These are phyloP conservation scores for Reticulitermes lucifugus DNA, from an alignment of 2,888 invertebrate species.

Conservation along the genomic window DNA sequence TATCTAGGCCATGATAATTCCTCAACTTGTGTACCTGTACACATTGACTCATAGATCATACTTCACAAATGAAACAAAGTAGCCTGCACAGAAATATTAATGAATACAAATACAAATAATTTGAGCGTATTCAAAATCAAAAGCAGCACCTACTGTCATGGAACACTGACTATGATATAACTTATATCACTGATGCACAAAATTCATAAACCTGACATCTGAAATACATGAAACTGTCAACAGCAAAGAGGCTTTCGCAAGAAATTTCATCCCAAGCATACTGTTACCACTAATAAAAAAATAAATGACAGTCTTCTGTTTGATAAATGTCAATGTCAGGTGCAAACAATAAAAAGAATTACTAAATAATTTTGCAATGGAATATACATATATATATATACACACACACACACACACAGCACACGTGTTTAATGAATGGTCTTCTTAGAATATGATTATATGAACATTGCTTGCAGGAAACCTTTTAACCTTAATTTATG, in stretches of 20 bases:
- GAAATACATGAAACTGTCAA: neutral
- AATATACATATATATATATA: neutral
- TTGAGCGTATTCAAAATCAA: conserved; percentile 33
- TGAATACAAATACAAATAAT: neutral
- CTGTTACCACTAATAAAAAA: conserved; percentile 19
- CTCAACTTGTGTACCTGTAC: conserved; percentile 16
- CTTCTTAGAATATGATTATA: neutral
- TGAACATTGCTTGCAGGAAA: conserved; percentile 12
- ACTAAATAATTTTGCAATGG: neutral
- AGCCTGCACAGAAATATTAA: neutral
- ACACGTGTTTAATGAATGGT: neutral
- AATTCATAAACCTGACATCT: neutral
- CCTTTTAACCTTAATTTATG: neutral
- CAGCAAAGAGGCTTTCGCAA: conserved; percentile 1
- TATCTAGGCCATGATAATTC: conserved; percentile 16
- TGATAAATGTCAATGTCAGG: conserved; percentile 4
- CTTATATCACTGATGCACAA: neutral
- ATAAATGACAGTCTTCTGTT: conserved; percentile 21
- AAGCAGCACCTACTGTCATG: neutral
- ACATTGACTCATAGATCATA: neutral
- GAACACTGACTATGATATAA: neutral
- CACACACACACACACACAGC: conserved; percentile 1
- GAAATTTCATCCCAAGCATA: neutral
- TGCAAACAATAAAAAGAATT: neutral
- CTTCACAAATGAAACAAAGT: neutral